phyloP scores from a whole-genome alignment of 2,888 invertebrate genomes.

The Nemoura dubitans region DNA sequence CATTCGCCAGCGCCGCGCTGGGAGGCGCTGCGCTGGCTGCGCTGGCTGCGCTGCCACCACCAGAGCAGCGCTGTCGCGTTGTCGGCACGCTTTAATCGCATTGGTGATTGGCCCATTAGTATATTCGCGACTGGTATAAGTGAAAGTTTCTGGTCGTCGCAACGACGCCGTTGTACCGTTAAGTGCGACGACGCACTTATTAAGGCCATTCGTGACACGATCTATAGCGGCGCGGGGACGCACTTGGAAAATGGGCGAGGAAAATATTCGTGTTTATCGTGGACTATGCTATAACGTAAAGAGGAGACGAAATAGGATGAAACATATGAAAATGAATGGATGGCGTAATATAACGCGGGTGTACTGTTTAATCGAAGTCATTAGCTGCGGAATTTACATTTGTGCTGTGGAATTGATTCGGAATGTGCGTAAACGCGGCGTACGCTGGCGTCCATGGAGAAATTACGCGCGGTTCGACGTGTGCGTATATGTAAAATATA shows the following conservation, averaged over 20 bases:
- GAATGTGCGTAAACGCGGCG: not conserved
- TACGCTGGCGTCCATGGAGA: not conserved
- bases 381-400: not conserved
- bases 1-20: not conserved
- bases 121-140: not conserved
- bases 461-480: not conserved
- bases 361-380: not conserved
- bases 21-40: no score
- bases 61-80: not conserved
- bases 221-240: not conserved
- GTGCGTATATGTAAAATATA: not conserved
- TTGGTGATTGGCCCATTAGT: conserved; percentile 27
- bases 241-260: not conserved
- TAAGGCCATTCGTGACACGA: not conserved
- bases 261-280: not conserved
- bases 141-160: not conserved
- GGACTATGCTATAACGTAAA: not conserved
- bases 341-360: not conserved
- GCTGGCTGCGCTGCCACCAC: not conserved
- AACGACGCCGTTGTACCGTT: not conserved
- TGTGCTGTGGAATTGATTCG: not conserved
- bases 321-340: not conserved
- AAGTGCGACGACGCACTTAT: not conserved
- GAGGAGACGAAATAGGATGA: not conserved
- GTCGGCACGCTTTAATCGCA: not conserved